phyloP scores from a whole-genome alignment of 2,888 invertebrate species.

The Microdon myrmicae region DNA sequence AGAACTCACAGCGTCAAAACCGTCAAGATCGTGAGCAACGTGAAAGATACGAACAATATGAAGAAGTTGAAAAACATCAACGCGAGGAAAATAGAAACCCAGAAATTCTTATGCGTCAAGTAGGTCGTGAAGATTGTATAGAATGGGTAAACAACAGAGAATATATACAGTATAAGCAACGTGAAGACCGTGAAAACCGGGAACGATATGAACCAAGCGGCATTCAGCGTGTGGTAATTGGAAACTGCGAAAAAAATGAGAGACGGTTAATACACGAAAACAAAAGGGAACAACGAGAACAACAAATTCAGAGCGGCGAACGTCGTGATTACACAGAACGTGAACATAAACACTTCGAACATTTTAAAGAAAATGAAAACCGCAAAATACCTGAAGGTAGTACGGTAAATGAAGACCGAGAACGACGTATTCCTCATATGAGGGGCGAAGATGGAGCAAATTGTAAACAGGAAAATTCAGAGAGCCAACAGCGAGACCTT shows the following conservation, averaged over 20 bases:
- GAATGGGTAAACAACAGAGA: neutral
- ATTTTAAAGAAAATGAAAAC: no score
- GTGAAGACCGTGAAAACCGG: neutral
- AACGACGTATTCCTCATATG: no score
- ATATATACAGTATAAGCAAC: neutral
- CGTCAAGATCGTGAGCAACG: slow-evolving; percentile 17
- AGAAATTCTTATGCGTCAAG: neutral
- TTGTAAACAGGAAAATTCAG: no score
- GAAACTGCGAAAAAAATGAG: slow-evolving; percentile 1
- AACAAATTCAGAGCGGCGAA: slow-evolving; percentile 11
- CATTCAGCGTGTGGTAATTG: neutral
- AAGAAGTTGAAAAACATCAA: neutral
- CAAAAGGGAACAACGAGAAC: no score
- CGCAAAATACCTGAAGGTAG: no score
- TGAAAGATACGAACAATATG: neutral
- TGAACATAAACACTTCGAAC: no score
- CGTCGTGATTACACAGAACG: no score
- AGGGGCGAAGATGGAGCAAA: no score
- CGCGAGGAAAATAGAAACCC: neutral
- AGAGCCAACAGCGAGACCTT: no score
- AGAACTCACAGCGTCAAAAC: no score
- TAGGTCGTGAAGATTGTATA: slow-evolving; percentile 1
- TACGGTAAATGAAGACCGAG: no score
- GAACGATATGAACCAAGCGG: no score
- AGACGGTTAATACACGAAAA: neutral